Percentiles rank a stretch among this genome's conserved stretches.
Conservation (phyloP, 2,113 vertebrate species). For the Lepus americanus region DNA sequence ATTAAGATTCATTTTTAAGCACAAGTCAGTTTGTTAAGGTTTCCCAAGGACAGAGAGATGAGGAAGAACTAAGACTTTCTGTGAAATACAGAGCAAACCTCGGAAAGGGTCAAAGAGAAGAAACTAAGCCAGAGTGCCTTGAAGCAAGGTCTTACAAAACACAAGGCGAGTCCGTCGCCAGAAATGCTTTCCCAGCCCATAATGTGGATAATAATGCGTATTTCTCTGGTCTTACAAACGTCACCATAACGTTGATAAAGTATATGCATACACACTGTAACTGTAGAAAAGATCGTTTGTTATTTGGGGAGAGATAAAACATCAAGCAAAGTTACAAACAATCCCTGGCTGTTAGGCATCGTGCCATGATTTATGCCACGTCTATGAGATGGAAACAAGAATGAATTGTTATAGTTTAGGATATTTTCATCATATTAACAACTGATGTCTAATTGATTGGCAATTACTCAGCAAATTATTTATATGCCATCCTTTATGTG, state of each 20-base stretch:
- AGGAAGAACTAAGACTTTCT: not conserved
- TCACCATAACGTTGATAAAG: not conserved
- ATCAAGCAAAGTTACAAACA: not conserved
- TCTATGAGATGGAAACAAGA: not conserved
- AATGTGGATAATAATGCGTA: not conserved
- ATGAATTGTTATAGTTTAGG: not conserved
- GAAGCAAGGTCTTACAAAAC: not conserved
- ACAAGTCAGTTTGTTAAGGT: not conserved
- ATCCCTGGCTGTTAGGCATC: not conserved
- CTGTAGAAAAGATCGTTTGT: not conserved
- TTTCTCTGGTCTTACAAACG: constrained; percentile 36
- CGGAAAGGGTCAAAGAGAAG: not conserved
- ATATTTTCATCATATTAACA: constrained; percentile 45
- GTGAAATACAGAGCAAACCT: constrained; percentile 37
- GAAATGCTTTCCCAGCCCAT: not conserved
- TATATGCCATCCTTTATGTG: not conserved
- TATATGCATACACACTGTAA: not conserved
- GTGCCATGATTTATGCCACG: not conserved
- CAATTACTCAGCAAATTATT: not conserved
- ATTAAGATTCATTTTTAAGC: not conserved
- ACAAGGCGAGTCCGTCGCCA: not conserved
- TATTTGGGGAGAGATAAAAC: not conserved
- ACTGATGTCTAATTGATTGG: not conserved
- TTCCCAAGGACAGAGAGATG: not conserved
- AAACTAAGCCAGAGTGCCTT: not conserved